Evolutionary conservation across 1,140 invertebrate species (phyloP), one percentile per base, ranked within the genome.

Genomic region (Atta texana): DNA sequence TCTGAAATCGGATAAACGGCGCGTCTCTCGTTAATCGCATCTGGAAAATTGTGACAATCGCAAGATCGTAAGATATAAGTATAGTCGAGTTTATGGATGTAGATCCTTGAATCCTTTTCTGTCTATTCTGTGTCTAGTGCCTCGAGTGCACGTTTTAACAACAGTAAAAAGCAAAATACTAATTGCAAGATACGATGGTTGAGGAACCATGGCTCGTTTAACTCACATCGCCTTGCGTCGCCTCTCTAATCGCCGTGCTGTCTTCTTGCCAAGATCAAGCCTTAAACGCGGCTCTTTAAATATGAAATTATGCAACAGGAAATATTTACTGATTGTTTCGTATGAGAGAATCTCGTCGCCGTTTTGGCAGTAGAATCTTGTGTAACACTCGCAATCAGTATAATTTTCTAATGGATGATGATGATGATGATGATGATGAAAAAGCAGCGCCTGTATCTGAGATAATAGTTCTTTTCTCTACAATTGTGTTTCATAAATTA

Each of bases 141-240:
- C 12, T 34, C 12, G 49, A 18, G 49, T 18, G 6, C 12, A 59
- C 72, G 44, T 72, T 72, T 68, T 82, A 72, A 28, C 39, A 49
- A 61, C 12, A 6, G 12, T 24, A 49, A 24, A 55, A 59, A 49
- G 16, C 34, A 49, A 53, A 51, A 61, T 53, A 34, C 28, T 61
- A 74, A 74, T 84, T 51, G 55, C 69, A 18, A 57, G 63, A 12
- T 66, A 55, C 57, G 39, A 86, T 39, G 6, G 81, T 44, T 77
- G 68, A 78, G 74, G 87, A 89, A 82, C 34, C 81, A 89, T 77
- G 85, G 85, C 68, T 87, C 85, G 87, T 74, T 85, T 75, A 66
- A 53, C 71, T 55, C 28, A 34, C 53, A 55, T 53, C 66, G 51
- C 64, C 34, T 61, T 21, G n/a, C 55, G 59, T 59, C 72, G 71